Evolutionary conservation across 1,140 invertebrate species (phyloP).

Genomic region (Cyrtorhinus lividipennis): DNA sequence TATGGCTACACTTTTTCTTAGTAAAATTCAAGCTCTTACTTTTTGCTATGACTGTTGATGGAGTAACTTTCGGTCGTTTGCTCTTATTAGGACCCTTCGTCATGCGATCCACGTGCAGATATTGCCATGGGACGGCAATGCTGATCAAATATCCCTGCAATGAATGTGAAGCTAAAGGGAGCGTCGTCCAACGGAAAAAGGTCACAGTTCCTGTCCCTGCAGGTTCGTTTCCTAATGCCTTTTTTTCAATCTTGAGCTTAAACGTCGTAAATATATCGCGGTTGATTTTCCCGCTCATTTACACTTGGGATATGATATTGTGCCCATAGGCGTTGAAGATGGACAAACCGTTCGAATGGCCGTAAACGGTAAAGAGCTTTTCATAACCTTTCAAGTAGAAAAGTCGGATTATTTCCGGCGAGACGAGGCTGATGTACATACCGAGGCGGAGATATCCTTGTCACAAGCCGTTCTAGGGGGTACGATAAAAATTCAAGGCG

Average conservation of each 20-base stretch:
- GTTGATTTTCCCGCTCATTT: no score
- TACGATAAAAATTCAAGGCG: conserved; percentile 74
- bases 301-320: no score
- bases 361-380: conserved; percentile 80
- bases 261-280: no score
- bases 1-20: no score
- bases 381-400: conserved; percentile 83
- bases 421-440: conserved; percentile 89
- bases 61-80: no score
- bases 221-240: no score
- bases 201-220: conserved; percentile 92
- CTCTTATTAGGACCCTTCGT: conserved; percentile 75
- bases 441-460: conserved; percentile 69
- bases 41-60: no score
- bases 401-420: conserved; percentile 81
- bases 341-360: conserved; percentile 90
- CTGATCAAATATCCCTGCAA: conserved; percentile 81
- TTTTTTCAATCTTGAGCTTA: no score
- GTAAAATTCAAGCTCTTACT: no score
- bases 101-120: conserved; percentile 89
- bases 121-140: conserved; percentile 76
- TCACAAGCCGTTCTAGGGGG: conserved; percentile 90
- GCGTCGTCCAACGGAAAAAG: conserved; percentile 74
- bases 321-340: conserved; percentile 80
- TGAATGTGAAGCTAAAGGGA: conserved; percentile 89